Evolutionary conservation across 2,888 invertebrate genomes (phyloP), one percentile per base, ranked within the genome.

Genomic region (Rhamnusium bicolor): DNA sequence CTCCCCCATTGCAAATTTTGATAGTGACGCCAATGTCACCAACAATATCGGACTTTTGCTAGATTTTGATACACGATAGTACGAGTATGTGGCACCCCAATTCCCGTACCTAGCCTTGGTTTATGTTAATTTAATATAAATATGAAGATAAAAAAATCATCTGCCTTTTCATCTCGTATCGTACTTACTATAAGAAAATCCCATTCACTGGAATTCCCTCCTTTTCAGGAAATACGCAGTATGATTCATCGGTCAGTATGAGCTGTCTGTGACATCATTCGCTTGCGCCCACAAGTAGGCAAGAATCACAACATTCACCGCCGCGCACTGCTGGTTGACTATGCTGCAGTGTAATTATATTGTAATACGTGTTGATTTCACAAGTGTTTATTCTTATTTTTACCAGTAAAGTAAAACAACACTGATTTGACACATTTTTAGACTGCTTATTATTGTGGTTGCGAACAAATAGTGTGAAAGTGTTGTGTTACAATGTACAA

Each of bases 371-470:
- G 51, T 66, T 54, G 67, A 67, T 56, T 56, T 65, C 53, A 32
- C 65, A 47, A 51, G 40, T 19, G 53, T 65, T 65, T 32, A 29
- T 63, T 65, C 32, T 56, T 56, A 54, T 67, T 67, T 51, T 67
- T 56, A 46, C 51, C 32, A 51, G 51, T n/a, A 67, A 61, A 54
- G 18, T 21, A 61, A 56, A 67, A 21, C 65, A 27, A 63, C 19
- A 32, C 53, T 65, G 53, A 32, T 54, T 54, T 65, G 65, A 65
- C 65, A 65, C 65, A 65, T 63, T 63, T 63, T 63, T 63, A 63
- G 63, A 63, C 63, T 27, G 49, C 51, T 14, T 21, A 16, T 49
- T 40, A 49, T 49, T 63, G 49, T 21, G 63, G 63, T 10, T 63
- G 47, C n/a, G 40, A n/a, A 51, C 24, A 18, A 21, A 27, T 51